Evolutionary conservation across 2,888 invertebrate genomes (phyloP).

Genomic region (Ormia ochracea): DNA sequence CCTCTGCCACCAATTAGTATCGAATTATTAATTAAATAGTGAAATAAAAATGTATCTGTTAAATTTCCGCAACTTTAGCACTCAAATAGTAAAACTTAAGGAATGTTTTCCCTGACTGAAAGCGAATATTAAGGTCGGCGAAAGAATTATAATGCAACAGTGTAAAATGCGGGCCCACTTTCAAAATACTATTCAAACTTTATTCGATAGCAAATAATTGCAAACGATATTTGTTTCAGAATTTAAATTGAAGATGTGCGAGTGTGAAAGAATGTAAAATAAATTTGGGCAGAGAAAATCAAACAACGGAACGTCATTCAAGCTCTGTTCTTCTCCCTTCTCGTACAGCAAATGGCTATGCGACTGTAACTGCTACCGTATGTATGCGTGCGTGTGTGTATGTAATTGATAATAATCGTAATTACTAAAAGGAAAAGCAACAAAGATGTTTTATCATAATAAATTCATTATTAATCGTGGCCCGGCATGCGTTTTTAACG

Average conservation of each 20-base stretch:
- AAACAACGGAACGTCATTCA: no score
- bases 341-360: no score
- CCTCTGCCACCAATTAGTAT: constrained; percentile 49
- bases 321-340: no score
- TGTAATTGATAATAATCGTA: no score
- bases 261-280: background rate
- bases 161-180: constrained; percentile 40
- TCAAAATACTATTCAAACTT: constrained; percentile 2
- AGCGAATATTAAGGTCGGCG: background rate
- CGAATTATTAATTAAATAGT: constrained; percentile 43
- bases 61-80: constrained; percentile 39
- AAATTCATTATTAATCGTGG: no score
- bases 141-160: background rate
- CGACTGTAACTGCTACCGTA: no score
- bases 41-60: constrained; percentile 18
- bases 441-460: no score
- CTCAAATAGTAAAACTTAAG: constrained; percentile 21
- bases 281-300: no score
- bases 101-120: constrained; percentile 15
- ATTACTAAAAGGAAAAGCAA: no score
- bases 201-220: constrained; percentile 43
- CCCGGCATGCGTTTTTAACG: no score
- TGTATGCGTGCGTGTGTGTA: no score
- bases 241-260: background rate
- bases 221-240: background rate